phyloP scores from a whole-genome alignment of 2,797 vertebrate species.

The Silurus aristotelis region DNA sequence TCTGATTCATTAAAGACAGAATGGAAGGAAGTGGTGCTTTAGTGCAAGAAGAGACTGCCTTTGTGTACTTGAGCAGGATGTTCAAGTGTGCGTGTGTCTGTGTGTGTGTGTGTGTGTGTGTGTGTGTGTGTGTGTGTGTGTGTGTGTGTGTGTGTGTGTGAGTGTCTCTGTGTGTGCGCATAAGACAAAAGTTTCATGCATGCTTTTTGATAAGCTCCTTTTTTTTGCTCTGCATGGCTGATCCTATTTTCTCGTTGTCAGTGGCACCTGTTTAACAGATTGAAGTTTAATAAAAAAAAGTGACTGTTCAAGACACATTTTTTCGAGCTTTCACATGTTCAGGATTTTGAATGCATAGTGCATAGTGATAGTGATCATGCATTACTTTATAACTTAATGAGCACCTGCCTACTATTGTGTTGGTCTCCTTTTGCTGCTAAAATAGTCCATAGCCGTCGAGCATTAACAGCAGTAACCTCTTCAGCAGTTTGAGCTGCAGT shows the following conservation, averaged over 20 bases:
- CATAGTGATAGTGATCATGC: too few relatives aligned
- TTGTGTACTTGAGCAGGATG: conserved; percentile 31
- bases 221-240: conserved; percentile 70
- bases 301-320: background rate
- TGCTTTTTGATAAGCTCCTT: background rate
- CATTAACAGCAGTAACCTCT: too few relatives aligned
- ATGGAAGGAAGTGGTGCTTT: conserved; percentile 25
- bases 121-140: conserved; percentile 24
- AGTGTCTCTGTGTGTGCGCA: conserved; percentile 5
- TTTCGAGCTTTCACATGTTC: background rate
- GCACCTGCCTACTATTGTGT: too few relatives aligned
- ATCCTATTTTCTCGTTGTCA: background rate
- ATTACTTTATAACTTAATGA: too few relatives aligned
- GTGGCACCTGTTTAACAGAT: background rate
- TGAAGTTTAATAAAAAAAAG: background rate
- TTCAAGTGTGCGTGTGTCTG: conserved; percentile 21
- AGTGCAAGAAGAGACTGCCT: conserved; percentile 35
- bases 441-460: too few relatives aligned
- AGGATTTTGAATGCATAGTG: too few relatives aligned
- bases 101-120: conserved; percentile 14
- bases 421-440: too few relatives aligned
- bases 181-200: background rate
- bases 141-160: conserved; percentile 27
- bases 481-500: too few relatives aligned
- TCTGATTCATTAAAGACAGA: conserved; percentile 44